Evolutionary conservation across 1,140 invertebrate genomes (phyloP).

Genomic region (Andrena cerasifolii): DNA sequence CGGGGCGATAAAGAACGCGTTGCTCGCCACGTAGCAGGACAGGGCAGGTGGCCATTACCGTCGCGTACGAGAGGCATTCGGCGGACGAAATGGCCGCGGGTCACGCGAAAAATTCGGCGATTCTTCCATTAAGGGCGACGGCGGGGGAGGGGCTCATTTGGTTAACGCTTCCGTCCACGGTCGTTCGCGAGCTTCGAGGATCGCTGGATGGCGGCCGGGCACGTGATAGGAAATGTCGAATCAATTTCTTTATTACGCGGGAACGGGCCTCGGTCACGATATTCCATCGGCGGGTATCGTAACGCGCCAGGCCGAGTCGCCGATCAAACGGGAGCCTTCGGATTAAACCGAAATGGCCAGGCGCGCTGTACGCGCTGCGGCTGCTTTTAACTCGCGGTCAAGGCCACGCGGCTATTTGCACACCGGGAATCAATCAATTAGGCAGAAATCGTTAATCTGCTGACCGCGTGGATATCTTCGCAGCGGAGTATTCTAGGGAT

Average conservation of each 20-base stretch:
- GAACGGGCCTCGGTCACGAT: background rate
- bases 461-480: slow-evolving; percentile 3
- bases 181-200: background rate
- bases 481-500: background rate
- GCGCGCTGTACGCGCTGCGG: background rate
- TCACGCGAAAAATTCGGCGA: slow-evolving; percentile 12
- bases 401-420: slow-evolving; percentile 15
- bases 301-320: background rate
- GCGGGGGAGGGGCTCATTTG: background rate
- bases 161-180: slow-evolving; percentile 1
- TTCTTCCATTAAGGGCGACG: background rate
- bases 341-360: slow-evolving; percentile 11
- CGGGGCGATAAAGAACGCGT: background rate
- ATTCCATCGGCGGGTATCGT: background rate
- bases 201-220: background rate
- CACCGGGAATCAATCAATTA: slow-evolving; percentile 19
- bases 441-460: slow-evolving; percentile 18
- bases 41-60: background rate
- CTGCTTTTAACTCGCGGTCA: slow-evolving; percentile 20
- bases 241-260: slow-evolving; percentile 1
- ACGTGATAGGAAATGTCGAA: slow-evolving; percentile 19
- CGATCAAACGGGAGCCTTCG: background rate
- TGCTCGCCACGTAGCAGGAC: background rate
- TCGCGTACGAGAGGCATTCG: background rate
- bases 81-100: slow-evolving; percentile 1